These are phyloP conservation scores for Callionymus lyra DNA, from an alignment of 2,113 vertebrate species.

Conservation along the genomic window DNA sequence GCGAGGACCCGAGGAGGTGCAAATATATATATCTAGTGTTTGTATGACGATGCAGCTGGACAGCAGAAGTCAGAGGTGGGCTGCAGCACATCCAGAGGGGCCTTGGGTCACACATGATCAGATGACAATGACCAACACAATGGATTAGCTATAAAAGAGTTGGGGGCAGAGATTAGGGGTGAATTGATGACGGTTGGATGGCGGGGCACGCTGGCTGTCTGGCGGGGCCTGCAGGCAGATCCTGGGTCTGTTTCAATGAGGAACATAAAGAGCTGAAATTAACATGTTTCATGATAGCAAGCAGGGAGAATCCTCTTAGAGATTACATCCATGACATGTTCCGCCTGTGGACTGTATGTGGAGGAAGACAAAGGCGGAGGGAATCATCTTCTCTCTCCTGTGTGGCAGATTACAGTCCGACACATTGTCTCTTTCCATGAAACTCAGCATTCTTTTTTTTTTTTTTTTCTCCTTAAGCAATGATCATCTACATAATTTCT, in stretches of 20 bases:
- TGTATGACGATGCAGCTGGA: conserved; percentile 12
- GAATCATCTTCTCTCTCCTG: conserved; percentile 28
- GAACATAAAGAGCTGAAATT: conserved; percentile 59
- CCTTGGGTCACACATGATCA: conserved; percentile 56
- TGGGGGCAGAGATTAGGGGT: conserved; percentile 51
- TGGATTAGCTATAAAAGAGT: conserved; percentile 54
- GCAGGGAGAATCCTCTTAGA: conserved; percentile 64
- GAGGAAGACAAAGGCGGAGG: conserved; percentile 37
- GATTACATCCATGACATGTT: conserved; percentile 63
- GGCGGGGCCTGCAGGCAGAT: conserved; percentile 25
- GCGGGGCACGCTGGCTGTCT: conserved; percentile 8
- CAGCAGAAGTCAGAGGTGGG: conserved; percentile 21
- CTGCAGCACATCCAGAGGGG: conserved; percentile 28
- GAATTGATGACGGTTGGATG: conserved; percentile 54
- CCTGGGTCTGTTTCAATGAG: conserved; percentile 50
- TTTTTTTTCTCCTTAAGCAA: conserved; percentile 1
- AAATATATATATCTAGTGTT: conserved; percentile 3
- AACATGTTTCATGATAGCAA: conserved; percentile 59
- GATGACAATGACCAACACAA: conserved; percentile 61
- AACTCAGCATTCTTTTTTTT: conserved; percentile 1
- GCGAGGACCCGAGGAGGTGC: no score
- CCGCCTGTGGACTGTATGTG: conserved; percentile 55
- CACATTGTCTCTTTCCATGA: conserved; percentile 5
- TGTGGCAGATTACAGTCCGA: conserved; percentile 19
- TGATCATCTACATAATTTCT: conserved; percentile 3